phyloP scores from a whole-genome alignment of 2,113 vertebrate species.

The Cervus canadensis region DNA sequence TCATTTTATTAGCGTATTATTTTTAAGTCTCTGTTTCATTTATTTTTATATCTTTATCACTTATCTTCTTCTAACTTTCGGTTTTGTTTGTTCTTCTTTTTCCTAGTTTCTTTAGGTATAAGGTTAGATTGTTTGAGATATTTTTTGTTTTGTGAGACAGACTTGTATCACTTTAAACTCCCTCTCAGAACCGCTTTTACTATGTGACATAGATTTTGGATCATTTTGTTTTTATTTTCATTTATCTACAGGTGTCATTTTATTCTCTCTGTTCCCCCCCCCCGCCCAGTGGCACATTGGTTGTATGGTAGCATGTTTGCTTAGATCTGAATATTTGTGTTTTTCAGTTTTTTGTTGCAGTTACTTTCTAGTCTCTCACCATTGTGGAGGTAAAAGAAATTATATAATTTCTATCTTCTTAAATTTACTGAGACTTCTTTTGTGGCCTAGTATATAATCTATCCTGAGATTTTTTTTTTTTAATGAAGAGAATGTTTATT shows the following conservation, averaged over 20 bases:
- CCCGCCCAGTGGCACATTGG: neutral
- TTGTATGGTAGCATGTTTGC: neutral
- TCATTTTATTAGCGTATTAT: neutral
- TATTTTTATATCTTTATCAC: neutral
- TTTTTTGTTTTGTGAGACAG: neutral
- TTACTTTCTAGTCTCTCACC: neutral
- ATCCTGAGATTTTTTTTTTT: neutral
- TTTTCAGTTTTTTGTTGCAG: neutral
- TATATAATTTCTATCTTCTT: neutral
- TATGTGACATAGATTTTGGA: neutral
- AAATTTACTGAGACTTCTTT: neutral
- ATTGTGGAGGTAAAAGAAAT: neutral
- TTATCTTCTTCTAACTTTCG: neutral
- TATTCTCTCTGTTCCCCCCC: fast-evolving
- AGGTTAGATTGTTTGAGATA: neutral
- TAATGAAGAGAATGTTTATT: neutral
- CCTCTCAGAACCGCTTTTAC: neutral
- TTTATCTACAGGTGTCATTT: neutral
- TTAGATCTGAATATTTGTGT: neutral
- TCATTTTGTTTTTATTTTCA: neutral
- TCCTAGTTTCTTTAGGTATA: neutral
- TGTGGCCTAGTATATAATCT: neutral
- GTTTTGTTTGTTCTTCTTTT: neutral
- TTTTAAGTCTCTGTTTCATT: neutral
- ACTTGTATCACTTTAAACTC: neutral